Conservation (phyloP, 2,888 invertebrate species). For the Lamproptera curius region DNA sequence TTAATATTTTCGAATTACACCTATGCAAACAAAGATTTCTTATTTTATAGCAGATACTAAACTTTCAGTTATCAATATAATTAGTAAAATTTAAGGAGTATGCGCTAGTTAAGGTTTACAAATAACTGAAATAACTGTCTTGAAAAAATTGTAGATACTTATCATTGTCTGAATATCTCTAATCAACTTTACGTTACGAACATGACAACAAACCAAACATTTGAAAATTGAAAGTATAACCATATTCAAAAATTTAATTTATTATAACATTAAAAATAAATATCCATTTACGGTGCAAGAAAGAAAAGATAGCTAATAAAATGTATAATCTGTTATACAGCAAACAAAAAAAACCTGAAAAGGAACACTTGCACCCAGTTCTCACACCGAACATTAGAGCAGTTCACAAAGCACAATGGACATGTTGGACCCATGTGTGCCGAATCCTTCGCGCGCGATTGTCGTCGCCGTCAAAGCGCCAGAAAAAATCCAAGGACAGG, state of each 20-base stretch:
- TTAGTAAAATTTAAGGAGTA: too few species aligned
- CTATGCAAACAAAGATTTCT: neutral
- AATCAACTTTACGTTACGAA: too few species aligned
- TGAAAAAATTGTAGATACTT: too few species aligned
- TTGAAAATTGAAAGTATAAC: too few species aligned
- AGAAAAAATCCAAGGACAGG: conserved; percentile 48
- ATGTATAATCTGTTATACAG: neutral
- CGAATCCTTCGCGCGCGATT: conserved; percentile 58
- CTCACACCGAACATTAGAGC: conserved; percentile 59
- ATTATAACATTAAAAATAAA: neutral
- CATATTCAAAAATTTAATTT: too few species aligned
- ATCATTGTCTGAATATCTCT: too few species aligned
- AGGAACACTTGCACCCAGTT: conserved; percentile 35
- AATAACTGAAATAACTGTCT: too few species aligned
- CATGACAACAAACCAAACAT: too few species aligned
- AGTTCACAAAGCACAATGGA: conserved; percentile 54
- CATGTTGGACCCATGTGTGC: conserved; percentile 72
- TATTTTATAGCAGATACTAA: too few species aligned
- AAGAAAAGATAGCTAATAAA: neutral
- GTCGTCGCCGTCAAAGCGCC: conserved; percentile 53
- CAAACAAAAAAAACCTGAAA: conserved; percentile 22
- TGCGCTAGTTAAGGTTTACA: too few species aligned
- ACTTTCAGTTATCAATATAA: too few species aligned
- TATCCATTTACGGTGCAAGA: neutral
- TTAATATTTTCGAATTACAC: neutral